Evolutionary conservation across 2,888 invertebrate species (phyloP).

Genomic region (Gymnosoma rotundatum): DNA sequence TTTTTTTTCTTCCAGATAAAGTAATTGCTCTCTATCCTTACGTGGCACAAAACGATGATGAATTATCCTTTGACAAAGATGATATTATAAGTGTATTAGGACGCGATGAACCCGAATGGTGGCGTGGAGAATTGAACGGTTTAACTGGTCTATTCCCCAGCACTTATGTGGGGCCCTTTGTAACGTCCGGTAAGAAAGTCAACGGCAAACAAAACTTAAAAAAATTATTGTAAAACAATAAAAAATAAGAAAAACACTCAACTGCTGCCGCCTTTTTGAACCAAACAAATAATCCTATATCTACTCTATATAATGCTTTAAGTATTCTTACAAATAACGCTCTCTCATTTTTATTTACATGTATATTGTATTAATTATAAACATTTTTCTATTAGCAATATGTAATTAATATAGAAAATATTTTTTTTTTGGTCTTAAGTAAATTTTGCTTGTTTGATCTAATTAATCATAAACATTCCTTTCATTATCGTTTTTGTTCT

Average conservation of each 20-base stretch:
- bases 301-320: conserved; percentile 52
- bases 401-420: conserved; percentile 14
- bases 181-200: conserved; percentile 82
- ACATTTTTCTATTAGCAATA: neutral
- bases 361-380: conserved; percentile 37
- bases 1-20: conserved; percentile 85
- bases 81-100: conserved; percentile 94
- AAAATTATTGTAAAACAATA: neutral
- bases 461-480: conserved; percentile 61
- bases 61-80: conserved; percentile 95
- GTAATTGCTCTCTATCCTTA: conserved; percentile 97
- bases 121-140: conserved; percentile 96
- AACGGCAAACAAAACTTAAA: conserved; percentile 75
- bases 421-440: conserved; percentile 34
- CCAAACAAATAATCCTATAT: conserved; percentile 42
- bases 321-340: conserved; percentile 55
- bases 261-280: conserved; percentile 38
- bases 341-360: conserved; percentile 51
- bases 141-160: conserved; percentile 96
- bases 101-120: conserved; percentile 98
- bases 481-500: conserved; percentile 37
- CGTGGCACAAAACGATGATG: conserved; percentile 96
- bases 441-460: conserved; percentile 43
- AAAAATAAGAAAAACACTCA: conserved; percentile 18
- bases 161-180: conserved; percentile 93